Evolutionary conservation across 2,113 vertebrate genomes (phyloP).

Genomic region (Lampris incognitus): DNA sequence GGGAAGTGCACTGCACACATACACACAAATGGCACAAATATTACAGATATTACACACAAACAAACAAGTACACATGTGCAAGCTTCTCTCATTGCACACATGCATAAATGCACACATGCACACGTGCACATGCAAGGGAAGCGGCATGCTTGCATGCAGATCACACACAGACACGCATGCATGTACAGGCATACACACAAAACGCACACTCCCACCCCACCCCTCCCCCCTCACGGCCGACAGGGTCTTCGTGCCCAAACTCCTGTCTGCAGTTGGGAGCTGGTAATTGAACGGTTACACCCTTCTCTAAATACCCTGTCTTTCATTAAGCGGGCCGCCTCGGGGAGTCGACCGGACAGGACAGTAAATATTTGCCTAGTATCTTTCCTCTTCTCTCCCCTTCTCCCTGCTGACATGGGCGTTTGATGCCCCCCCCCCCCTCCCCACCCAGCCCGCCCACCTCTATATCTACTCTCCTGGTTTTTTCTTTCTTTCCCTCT

Average conservation of each 20-base stretch:
- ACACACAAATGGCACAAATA: neutral
- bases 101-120: constrained; percentile 16
- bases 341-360: constrained; percentile 42
- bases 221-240: constrained; percentile 19
- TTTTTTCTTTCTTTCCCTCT: neutral
- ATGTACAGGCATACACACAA: neutral
- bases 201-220: neutral
- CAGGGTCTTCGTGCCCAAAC: constrained; percentile 48
- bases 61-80: no score
- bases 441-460: neutral
- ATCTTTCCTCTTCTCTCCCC: constrained; percentile 34
- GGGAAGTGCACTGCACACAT: neutral
- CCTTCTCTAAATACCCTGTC: constrained; percentile 51
- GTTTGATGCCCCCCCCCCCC: constrained; percentile 13
- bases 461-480: neutral
- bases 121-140: neutral
- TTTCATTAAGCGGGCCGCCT: constrained; percentile 62
- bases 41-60: no score
- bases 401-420: constrained; percentile 49
- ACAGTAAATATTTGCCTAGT: constrained; percentile 72
- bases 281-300: constrained; percentile 47
- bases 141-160: neutral
- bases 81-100: no score
- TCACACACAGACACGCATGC: neutral
- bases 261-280: constrained; percentile 46